Evolutionary conservation across 2,113 vertebrate genomes (phyloP).

Genomic region (Muntiacus muntjak): DNA sequence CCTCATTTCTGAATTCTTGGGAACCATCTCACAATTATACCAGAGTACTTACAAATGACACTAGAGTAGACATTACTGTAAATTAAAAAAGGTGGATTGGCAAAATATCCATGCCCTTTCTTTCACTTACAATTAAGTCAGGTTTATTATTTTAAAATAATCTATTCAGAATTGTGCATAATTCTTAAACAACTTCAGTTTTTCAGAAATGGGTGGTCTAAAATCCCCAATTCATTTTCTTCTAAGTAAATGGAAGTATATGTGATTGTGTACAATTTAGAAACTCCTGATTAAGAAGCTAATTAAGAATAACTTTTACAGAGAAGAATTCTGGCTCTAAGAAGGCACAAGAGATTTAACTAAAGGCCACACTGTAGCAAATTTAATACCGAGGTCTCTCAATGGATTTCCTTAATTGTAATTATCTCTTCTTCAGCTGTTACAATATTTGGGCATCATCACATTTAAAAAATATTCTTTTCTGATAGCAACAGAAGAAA

Average conservation of each 20-base stretch:
- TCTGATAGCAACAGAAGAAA: background rate
- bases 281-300: slow-evolving; percentile 55
- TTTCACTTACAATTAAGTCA: slow-evolving; percentile 31
- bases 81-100: background rate
- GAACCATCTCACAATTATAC: slow-evolving; percentile 44
- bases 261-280: slow-evolving; percentile 32
- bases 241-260: slow-evolving; percentile 54
- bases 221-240: slow-evolving; percentile 4
- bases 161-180: background rate
- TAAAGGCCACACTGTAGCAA: slow-evolving; percentile 40
- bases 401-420: slow-evolving; percentile 47
- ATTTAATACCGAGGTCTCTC: slow-evolving; percentile 49
- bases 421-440: slow-evolving; percentile 47
- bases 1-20: slow-evolving; percentile 55
- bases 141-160: slow-evolving; percentile 49
- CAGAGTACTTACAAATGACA: slow-evolving; percentile 52
- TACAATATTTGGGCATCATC: slow-evolving; percentile 50
- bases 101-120: slow-evolving; percentile 2
- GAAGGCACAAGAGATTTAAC: slow-evolving; percentile 53
- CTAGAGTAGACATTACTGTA: slow-evolving; percentile 52
- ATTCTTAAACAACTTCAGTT: background rate
- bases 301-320: slow-evolving; percentile 64
- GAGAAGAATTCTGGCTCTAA: slow-evolving; percentile 37
- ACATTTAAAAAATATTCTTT: slow-evolving; percentile 33
- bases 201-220: background rate